Percentiles rank a stretch among this genome's conserved stretches.
phyloP scores from a whole-genome alignment of 2,797 vertebrate genomes.

The Echiichthys vipera region DNA sequence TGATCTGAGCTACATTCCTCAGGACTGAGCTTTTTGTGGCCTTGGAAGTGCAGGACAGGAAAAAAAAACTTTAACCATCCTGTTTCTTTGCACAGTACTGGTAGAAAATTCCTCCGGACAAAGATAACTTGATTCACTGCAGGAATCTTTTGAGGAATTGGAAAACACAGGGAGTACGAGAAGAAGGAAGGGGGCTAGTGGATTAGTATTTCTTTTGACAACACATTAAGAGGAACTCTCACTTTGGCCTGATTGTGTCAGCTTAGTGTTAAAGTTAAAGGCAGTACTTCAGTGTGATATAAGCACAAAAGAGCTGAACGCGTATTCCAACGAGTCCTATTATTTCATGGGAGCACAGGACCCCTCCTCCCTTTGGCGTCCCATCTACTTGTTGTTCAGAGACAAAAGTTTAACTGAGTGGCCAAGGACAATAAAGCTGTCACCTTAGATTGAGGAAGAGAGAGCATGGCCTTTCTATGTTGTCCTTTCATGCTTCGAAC shows the following conservation, averaged over 20 bases:
- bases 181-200: background rate
- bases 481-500: constrained; percentile 56
- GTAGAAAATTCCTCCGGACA: constrained; percentile 15
- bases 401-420: constrained; percentile 66
- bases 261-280: constrained; percentile 44
- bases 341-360: constrained; percentile 31
- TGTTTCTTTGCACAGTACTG: constrained; percentile 4
- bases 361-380: constrained; percentile 38
- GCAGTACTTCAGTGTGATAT: constrained; percentile 19
- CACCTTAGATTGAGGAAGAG: constrained; percentile 67
- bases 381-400: constrained; percentile 47
- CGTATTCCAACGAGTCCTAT: background rate
- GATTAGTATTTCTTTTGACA: constrained; percentile 47
- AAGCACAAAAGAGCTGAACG: constrained; percentile 13
- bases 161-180: constrained; percentile 16
- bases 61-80: constrained; percentile 14
- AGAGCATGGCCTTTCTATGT: constrained; percentile 45
- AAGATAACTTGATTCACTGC: constrained; percentile 7
- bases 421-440: constrained; percentile 78
- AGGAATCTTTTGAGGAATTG: constrained; percentile 22
- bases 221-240: constrained; percentile 45
- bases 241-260: constrained; percentile 67
- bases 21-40: constrained; percentile 53
- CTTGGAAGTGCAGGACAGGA: constrained; percentile 34
- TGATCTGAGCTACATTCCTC: constrained; percentile 77